phyloP scores from a whole-genome alignment of 2,888 invertebrate genomes.

The Drosophila recens region DNA sequence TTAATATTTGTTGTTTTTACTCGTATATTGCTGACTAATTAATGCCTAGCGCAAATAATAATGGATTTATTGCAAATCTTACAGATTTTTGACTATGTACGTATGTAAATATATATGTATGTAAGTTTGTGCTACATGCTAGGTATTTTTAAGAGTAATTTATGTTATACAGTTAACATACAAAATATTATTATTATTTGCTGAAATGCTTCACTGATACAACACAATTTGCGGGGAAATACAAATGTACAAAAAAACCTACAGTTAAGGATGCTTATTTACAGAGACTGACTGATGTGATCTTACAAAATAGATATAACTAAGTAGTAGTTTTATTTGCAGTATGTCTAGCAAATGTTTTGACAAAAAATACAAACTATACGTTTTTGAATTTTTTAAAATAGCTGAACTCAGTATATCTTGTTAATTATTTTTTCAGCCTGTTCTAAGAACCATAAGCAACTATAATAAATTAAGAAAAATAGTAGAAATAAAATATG shows the following conservation, averaged over 20 bases:
- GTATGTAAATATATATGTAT: constrained; percentile 18
- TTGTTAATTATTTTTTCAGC: neutral
- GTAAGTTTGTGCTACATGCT: constrained; percentile 22
- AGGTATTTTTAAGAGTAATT: constrained; percentile 21
- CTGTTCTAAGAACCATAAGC: neutral
- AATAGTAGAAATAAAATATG: neutral
- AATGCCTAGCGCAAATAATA: constrained; percentile 52
- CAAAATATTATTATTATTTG: constrained; percentile 21
- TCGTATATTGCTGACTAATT: constrained; percentile 70
- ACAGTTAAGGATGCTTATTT: constrained; percentile 41
- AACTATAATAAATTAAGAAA: neutral
- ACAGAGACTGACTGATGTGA: constrained; percentile 44
- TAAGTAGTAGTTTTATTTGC: constrained; percentile 31
- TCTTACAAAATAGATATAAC: constrained; percentile 37
- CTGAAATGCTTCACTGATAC: constrained; percentile 74
- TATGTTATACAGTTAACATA: constrained; percentile 39
- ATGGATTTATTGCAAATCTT: constrained; percentile 66
- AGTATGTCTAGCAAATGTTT: constrained; percentile 5
- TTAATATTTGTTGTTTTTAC: constrained; percentile 34
- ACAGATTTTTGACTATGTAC: constrained; percentile 71
- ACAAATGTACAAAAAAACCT: constrained; percentile 49
- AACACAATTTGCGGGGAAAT: constrained; percentile 41
- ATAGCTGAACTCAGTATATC: neutral
- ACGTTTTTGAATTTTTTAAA: neutral
- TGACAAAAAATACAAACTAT: neutral